Evolutionary conservation across 2,113 vertebrate genomes (phyloP).

Genomic region (Philantomba maxwellii): DNA sequence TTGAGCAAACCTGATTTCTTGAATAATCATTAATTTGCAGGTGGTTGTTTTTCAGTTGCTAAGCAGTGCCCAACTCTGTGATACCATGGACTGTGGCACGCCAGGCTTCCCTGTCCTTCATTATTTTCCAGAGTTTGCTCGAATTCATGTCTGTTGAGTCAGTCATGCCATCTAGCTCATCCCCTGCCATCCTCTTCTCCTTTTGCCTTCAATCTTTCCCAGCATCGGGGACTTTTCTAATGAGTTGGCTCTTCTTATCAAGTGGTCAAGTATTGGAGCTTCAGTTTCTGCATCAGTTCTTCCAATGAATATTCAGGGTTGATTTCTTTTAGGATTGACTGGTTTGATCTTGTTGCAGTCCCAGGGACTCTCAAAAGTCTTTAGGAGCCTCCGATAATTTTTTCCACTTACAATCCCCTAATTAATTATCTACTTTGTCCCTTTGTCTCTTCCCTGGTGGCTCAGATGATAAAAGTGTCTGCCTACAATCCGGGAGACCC

Average conservation of each 20-base stretch:
- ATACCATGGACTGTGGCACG: not conserved
- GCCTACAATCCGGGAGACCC: not conserved
- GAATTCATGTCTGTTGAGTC: not conserved
- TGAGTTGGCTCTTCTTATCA: not conserved
- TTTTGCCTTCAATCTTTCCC: not conserved
- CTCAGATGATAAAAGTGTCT: not conserved
- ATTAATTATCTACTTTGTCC: not conserved
- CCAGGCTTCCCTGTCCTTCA: not conserved
- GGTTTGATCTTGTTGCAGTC: not conserved
- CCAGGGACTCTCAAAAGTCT: not conserved
- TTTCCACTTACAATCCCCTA: not conserved
- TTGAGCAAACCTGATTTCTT: not conserved
- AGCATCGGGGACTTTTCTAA: not conserved
- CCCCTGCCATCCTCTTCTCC: not conserved
- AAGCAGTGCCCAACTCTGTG: accelerated
- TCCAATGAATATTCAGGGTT: not conserved
- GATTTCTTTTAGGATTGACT: not conserved
- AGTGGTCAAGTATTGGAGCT: not conserved
- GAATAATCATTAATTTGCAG: not conserved
- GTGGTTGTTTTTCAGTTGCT: not conserved
- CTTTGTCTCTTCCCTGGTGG: not conserved
- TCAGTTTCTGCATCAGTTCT: not conserved
- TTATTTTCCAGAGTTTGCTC: not conserved
- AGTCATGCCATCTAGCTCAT: not conserved
- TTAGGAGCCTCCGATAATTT: not conserved